Evolutionary conservation across 1,140 invertebrate genomes (phyloP).

Genomic region (Saccostrea cuccullata): DNA sequence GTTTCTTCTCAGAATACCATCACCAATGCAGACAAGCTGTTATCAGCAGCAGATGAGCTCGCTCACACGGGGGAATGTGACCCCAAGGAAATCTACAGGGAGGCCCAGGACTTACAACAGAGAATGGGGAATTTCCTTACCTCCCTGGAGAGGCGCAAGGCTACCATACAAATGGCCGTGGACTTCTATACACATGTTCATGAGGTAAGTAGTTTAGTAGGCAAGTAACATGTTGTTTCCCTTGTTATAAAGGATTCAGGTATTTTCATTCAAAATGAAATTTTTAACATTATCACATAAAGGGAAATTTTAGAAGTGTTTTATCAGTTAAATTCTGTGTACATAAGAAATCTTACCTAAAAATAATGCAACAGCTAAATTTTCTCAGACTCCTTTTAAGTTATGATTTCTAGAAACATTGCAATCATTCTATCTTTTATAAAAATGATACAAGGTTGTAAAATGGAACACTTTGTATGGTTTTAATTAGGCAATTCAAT

Average conservation of each 20-base stretch:
- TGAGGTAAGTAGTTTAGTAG: slow-evolving; percentile 81
- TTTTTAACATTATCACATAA: not conserved
- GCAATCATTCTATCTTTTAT: no score
- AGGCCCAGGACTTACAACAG: slow-evolving; percentile 92
- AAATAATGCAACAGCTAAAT: no score
- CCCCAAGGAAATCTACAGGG: slow-evolving; percentile 95
- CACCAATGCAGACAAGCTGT: slow-evolving; percentile 97
- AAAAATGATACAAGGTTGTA: no score
- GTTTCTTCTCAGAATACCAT: slow-evolving; percentile 92
- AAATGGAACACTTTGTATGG: no score
- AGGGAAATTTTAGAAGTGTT: no score
- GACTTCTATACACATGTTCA: slow-evolving; percentile 97
- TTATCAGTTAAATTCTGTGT: no score
- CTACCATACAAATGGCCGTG: slow-evolving; percentile 94
- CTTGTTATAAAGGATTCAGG: not conserved
- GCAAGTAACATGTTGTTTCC: not conserved
- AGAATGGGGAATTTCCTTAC: slow-evolving; percentile 93
- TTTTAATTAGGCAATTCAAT: no score
- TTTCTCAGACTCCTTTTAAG: no score
- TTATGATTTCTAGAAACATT: no score
- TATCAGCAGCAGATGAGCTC: slow-evolving; percentile 96
- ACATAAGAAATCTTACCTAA: no score
- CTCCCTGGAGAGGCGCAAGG: slow-evolving; percentile 94
- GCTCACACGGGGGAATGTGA: slow-evolving; percentile 97
- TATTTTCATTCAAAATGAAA: no score